Base-by-base conservation (phyloP, 2,113 vertebrate genomes). In the Forbesichthys papilliferus region DNA sequence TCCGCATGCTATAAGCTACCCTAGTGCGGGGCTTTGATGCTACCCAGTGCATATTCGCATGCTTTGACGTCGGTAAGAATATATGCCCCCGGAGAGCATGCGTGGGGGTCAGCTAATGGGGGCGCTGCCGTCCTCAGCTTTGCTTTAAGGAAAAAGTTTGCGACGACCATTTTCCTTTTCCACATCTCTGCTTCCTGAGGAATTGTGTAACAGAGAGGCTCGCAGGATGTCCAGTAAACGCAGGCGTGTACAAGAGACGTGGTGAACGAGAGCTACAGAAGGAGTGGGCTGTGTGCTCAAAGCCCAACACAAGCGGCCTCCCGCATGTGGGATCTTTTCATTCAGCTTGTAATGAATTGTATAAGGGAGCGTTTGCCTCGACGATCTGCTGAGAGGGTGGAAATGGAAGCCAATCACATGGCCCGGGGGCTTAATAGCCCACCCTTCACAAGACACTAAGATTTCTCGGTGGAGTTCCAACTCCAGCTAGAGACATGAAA, bases 331-430 rank as follows among this genome's bases (percentile, higher is more conserved):
- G 91, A 86, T 89, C 81, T 80, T 16, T 87, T 84, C 79, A 82
- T 85, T 88, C 88, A 82, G 68, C 77, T 79, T 13, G 56, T 86
- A 84, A 89, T 92, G 89, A 87, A 89, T 88, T 79, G 80, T 79
- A 77, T 84, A 64, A 77, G 88, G 87, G 87, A 89, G 85, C 80
- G 81, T 81, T 88, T 82, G 83, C 56, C 5, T 69, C 48, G 68
- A 68, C 56, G 71, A 88, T 83, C 84, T 90, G 91, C 89, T 86
- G 89, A 88, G 81, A 75, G 77, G 66, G 80, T 75, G 85, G 90
- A 90, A 93, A 91, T 84, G 68, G 83, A 90, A 92, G 78, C 81
- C 75, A 13, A 6, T 66, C 51, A 66, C 68, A 12, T 71, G 79
- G 64, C 52, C 27, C 27, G 75, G 77, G 75, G 80, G 84, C 79